A percentile compares a stretch with the other conserved stretches of the same genome.
Conservation (phyloP, 1,140 invertebrate genomes). For the Hyposmocoma kahamanoa region DNA sequence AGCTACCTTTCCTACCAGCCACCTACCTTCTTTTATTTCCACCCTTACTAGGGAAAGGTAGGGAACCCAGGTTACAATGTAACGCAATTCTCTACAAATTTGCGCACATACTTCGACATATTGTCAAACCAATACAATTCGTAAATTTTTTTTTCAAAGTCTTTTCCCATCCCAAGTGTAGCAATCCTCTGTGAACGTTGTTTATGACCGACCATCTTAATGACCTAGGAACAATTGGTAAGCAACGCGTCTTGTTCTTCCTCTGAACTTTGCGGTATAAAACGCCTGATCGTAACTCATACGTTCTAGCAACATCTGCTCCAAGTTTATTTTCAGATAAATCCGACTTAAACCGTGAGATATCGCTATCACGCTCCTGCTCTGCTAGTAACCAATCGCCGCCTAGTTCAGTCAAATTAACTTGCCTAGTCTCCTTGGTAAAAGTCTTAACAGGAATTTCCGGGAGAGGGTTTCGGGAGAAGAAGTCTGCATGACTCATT, state of each 20-base stretch:
- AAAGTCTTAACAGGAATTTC: neutral
- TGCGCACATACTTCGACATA: slow-evolving; percentile 2
- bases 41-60: too few species aligned
- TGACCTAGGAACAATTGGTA: slow-evolving; percentile 3
- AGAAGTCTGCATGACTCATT: slow-evolving; percentile 2
- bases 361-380: slow-evolving; percentile 6
- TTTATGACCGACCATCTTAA: slow-evolving; percentile 5
- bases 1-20: too few species aligned
- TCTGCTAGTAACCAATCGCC: slow-evolving; percentile 1
- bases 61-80: too few species aligned
- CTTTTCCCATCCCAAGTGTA: slow-evolving; percentile 1
- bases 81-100: slow-evolving; percentile 2
- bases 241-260: neutral
- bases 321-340: neutral
- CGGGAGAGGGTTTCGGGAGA: slow-evolving; percentile 1
- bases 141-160: slow-evolving; percentile 1
- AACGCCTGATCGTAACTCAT: neutral
- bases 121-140: slow-evolving; percentile 3
- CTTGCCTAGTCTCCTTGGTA: neutral
- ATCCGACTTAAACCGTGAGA: neutral
- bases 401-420: neutral
- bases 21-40: too few species aligned
- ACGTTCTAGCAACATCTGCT: neutral
- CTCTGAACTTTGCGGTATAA: slow-evolving; percentile 5
- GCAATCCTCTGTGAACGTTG: neutral